Evolutionary conservation across 1,140 invertebrate species (phyloP).

Genomic region (Heliothis virescens): DNA sequence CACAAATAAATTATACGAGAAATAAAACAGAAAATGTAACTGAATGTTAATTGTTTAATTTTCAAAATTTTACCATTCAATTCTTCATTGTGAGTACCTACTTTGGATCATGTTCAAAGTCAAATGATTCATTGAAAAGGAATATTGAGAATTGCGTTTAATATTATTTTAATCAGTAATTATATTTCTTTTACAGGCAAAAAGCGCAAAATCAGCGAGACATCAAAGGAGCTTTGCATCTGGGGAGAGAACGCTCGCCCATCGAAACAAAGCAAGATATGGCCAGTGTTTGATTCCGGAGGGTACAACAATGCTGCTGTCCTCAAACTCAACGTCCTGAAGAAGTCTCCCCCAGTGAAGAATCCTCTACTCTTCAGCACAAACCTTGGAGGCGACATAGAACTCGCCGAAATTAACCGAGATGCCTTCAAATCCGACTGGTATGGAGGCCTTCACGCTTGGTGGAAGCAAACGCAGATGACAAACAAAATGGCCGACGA

Average conservation of each 20-base stretch:
- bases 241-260: slow-evolving; percentile 71
- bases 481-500: slow-evolving; percentile 69
- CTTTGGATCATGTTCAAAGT: too few species aligned
- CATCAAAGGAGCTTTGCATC: slow-evolving; percentile 71
- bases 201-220: slow-evolving; percentile 79
- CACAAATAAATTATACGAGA: too few species aligned
- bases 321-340: slow-evolving; percentile 67
- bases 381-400: slow-evolving; percentile 46
- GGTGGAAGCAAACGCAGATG: slow-evolving; percentile 75
- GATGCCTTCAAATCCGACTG: slow-evolving; percentile 62
- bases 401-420: slow-evolving; percentile 49
- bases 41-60: too few species aligned
- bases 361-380: slow-evolving; percentile 72
- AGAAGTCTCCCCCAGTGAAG: slow-evolving; percentile 59
- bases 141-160: too few species aligned
- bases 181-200: slow-evolving; percentile 66
- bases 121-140: too few species aligned
- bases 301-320: slow-evolving; percentile 76
- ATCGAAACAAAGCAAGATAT: slow-evolving; percentile 80
- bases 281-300: slow-evolving; percentile 85
- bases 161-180: too few species aligned
- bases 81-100: too few species aligned
- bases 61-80: too few species aligned
- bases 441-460: slow-evolving; percentile 71
- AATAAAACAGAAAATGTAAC: too few species aligned